Percentiles rank a stretch among this genome's conserved stretches.
Evolutionary conservation across 1,140 invertebrate species (phyloP).

Genomic region (Scaptomyza graminum): DNA sequence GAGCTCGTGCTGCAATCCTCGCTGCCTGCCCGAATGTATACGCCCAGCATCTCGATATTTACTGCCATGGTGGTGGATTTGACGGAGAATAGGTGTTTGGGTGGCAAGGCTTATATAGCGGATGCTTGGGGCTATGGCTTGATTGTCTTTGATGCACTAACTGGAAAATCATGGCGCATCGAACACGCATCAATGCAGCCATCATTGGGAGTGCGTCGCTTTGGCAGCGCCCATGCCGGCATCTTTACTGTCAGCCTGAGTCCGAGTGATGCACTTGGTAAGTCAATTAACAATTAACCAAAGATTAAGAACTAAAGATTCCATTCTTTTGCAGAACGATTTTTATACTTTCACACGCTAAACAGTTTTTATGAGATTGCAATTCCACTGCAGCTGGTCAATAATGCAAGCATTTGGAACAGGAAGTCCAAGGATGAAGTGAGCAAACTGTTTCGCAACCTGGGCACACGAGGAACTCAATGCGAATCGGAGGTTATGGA

Average conservation of each 20-base stretch:
- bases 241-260: slow-evolving; percentile 89
- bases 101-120: slow-evolving; percentile 90
- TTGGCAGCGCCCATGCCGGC: slow-evolving; percentile 87
- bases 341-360: slow-evolving; percentile 90
- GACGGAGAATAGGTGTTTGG: slow-evolving; percentile 85
- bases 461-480: slow-evolving; percentile 75
- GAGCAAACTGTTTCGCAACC: slow-evolving; percentile 39
- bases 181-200: slow-evolving; percentile 89
- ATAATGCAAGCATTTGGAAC: slow-evolving; percentile 85
- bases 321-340: slow-evolving; percentile 81
- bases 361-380: slow-evolving; percentile 89
- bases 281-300: background rate
- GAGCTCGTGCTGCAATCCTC: slow-evolving; percentile 85
- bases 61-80: slow-evolving; percentile 86
- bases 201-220: slow-evolving; percentile 85
- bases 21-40: slow-evolving; percentile 84
- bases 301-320: background rate
- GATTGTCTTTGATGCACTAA: slow-evolving; percentile 88
- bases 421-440: background rate
- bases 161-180: slow-evolving; percentile 87
- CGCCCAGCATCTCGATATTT: slow-evolving; percentile 84
- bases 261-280: slow-evolving; percentile 77
- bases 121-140: slow-evolving; percentile 89
- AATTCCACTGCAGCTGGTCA: slow-evolving; percentile 87
- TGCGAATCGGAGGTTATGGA: slow-evolving; percentile 86